Base-by-base conservation (phyloP, 2,113 vertebrate species). In the Tor tambroides region DNA sequence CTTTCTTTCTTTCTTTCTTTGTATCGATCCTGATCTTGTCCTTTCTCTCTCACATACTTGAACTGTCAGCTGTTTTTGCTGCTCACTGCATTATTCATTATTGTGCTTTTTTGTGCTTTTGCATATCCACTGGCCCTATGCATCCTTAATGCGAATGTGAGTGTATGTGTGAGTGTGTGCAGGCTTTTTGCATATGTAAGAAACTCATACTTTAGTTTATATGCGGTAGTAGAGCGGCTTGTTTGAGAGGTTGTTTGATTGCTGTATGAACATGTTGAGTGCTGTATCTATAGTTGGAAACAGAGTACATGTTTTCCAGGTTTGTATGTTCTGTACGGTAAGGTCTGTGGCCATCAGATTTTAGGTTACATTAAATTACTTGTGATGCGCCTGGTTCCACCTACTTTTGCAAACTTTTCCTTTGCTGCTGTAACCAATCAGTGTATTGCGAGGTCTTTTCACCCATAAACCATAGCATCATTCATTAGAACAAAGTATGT, bases 31-130 rank as follows among this genome's bases (percentile, higher is more conserved):
- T 61, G 72, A 79, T 67, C 77, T 71, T 49, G 75, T 84, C 59
- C 43, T 83, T 56, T n/a, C 67, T 75, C 26, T 6, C 80, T 46
- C 61, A 6, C 26, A 46, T n/a, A 49, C 46, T 92, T 91, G 90
- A 86, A 85, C 90, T 87, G 91, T 93, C 91, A 93, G 92, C 92
- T 88, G 76, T 91, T 93, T 92, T 74, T 54, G 61, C 71, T 89
- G 80, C 79, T 67, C 74, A 32, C 82, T 93, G 91, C 92, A 93
- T 92, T 89, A 93, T 92, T 93, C 89, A 91, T 90, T 26, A 71
- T 69, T 67, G 79, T 88, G 83, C 85, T 91, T 87, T 30, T 86
- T 86, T 85, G 78, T 85, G 51, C 78, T 67, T 89, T 80, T 89
- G 89, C 87, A 90, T 43, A 43, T 89, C 84, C 79, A 83, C 72